Evolutionary conservation across 2,113 vertebrate species (phyloP).

Genomic region (Taurulus bubalis): DNA sequence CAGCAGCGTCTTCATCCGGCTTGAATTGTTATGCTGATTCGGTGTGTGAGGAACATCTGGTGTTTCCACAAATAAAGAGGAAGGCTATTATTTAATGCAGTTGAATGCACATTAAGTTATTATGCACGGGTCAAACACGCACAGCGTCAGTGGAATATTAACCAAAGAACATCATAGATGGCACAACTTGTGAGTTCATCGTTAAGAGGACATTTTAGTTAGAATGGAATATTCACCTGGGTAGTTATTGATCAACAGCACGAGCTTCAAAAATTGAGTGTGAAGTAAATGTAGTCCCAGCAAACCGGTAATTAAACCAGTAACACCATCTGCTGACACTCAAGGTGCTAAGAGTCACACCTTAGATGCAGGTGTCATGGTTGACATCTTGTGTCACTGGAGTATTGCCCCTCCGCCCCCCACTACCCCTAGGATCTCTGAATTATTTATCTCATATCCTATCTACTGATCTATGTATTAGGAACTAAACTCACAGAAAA

Average conservation of each 20-base stretch:
- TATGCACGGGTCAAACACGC: background rate
- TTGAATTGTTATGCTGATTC: background rate
- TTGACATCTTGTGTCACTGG: background rate
- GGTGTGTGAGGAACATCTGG: slow-evolving; percentile 2
- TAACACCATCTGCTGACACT: background rate
- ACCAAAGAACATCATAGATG: too few species aligned
- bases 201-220: background rate
- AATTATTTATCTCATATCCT: background rate
- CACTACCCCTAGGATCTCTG: background rate
- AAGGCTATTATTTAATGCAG: background rate
- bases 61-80: background rate
- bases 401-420: too few species aligned
- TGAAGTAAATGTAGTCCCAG: background rate
- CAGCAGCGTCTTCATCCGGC: background rate
- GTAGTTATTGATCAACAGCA: background rate
- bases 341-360: slow-evolving; percentile 8
- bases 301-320: background rate
- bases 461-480: too few species aligned
- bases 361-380: background rate
- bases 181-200: background rate
- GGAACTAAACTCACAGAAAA: too few species aligned
- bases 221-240: background rate
- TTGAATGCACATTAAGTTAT: too few species aligned
- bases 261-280: background rate
- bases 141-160: too few species aligned